These are phyloP conservation scores for Invenusta paracnida DNA, from an alignment of 2,888 invertebrate species.

Conservation along the genomic window DNA sequence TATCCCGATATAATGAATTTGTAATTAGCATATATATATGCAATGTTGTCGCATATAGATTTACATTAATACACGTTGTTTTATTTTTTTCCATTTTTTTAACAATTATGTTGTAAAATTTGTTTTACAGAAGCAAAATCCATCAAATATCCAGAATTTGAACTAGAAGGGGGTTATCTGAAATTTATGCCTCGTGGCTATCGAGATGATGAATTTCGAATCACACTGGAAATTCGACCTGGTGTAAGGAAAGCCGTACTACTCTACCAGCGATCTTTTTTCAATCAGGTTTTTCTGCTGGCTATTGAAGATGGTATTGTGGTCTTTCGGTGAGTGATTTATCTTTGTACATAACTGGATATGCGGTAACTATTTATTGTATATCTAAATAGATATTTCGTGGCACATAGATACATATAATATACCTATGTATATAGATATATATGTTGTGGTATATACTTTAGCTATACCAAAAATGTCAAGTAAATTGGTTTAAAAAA, in stretches of 20 bases:
- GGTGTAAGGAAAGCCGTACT: not conserved
- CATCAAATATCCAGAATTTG: constrained; percentile 3
- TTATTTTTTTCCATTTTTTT: not conserved
- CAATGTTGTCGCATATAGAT: not conserved
- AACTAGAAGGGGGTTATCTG: not conserved
- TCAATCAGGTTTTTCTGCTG: not conserved
- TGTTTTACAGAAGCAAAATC: not conserved
- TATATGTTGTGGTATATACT: no score
- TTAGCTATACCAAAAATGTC: no score
- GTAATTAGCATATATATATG: not conserved
- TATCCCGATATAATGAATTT: no score
- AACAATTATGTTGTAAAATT: no score
- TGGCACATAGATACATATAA: not conserved
- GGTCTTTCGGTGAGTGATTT: not conserved
- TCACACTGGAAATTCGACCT: not conserved
- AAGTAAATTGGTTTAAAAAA: no score
- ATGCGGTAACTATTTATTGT: no score
- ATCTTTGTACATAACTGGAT: no score
- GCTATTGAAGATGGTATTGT: not conserved
- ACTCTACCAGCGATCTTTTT: not conserved
- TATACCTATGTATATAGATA: not conserved
- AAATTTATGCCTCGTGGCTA: not conserved
- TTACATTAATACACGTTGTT: not conserved
- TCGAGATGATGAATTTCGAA: constrained; percentile 9
- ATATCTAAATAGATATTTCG: no score